Evolutionary conservation across 1,140 invertebrate species (phyloP), one percentile per base, ranked within the genome.

Genomic region (Macrostomum lignano): DNA sequence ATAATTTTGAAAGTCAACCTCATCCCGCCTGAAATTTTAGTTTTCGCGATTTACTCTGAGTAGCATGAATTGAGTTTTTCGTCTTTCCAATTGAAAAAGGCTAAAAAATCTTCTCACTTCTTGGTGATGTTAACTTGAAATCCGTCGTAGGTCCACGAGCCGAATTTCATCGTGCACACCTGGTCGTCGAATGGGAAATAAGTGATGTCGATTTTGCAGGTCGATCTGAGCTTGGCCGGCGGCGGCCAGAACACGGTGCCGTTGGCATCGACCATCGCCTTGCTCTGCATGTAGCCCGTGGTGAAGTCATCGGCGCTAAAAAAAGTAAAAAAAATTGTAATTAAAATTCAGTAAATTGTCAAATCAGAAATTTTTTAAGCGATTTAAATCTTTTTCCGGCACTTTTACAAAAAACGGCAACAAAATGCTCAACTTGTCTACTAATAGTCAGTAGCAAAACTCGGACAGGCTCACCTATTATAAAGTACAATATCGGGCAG

Each of bases 161-260:
- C 34, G 15, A 36, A 36, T 17, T 28, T 36, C 9, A 36, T 17
- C 42, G 46, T 43, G 11, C 71, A 73, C 0, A 44, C 53, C 43
- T 73, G 70, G n/a, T 49, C 51, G 44, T 73, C 71, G 35, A 65
- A 69, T 0, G 70, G 71, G 69, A 69, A 73, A n/a, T 62, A 49
- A 11, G 52, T 51, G 24, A 72, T 49, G 46, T 72, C 64, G 7
- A 73, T 46, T 22, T 63, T 50, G 41, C 71, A 73, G 36, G 67
- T 66, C 1, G 64, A 62, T 2, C 61, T 54, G 38, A 71, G 68
- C 33, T 67, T 64, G 1, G 65, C 55, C 1, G 70, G 67, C 7
- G 71, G 69, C 2, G 68, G 63, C 70, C 70, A 72, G 17, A 22
- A 10, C 3, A 33, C 19, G 21, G 21, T n/a, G 7, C 17, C 20